phyloP scores from a whole-genome alignment of 2,797 vertebrate species.

The Netta rufina region DNA sequence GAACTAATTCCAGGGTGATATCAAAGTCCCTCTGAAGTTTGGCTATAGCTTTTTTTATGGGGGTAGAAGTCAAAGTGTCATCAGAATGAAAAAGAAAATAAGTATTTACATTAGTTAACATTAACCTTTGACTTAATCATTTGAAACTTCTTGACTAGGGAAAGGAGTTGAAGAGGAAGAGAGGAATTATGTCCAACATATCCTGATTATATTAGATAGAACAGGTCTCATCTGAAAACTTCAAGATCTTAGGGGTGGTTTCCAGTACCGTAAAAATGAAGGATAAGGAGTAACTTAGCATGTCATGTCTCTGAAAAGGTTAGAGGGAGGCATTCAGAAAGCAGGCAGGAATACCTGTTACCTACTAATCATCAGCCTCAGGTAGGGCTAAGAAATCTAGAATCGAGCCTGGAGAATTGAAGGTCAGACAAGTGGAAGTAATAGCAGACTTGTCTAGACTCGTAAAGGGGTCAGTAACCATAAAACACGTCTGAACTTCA shows the following conservation, averaged over 20 bases:
- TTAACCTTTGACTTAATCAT: neutral
- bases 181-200: neutral
- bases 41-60: neutral
- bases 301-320: neutral
- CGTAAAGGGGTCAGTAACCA: neutral
- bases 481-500: neutral
- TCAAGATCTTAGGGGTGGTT: neutral
- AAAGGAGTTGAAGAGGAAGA: neutral
- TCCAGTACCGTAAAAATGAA: neutral
- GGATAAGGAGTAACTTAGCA: neutral
- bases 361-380: neutral
- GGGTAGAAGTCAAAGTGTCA: neutral
- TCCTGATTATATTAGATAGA: neutral
- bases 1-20: slow-evolving; percentile 67
- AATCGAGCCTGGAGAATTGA: neutral
- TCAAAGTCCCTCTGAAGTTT: slow-evolving; percentile 58
- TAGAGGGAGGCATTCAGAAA: neutral
- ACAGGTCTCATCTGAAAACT: neutral
- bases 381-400: neutral
- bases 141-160: neutral
- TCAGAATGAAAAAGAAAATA: neutral
- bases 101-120: neutral
- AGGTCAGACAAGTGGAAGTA: neutral
- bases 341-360: neutral
- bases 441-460: neutral